These are phyloP conservation scores for Tenualosa ilisha DNA, from an alignment of 2,797 vertebrate species.

Conservation along the genomic window DNA sequence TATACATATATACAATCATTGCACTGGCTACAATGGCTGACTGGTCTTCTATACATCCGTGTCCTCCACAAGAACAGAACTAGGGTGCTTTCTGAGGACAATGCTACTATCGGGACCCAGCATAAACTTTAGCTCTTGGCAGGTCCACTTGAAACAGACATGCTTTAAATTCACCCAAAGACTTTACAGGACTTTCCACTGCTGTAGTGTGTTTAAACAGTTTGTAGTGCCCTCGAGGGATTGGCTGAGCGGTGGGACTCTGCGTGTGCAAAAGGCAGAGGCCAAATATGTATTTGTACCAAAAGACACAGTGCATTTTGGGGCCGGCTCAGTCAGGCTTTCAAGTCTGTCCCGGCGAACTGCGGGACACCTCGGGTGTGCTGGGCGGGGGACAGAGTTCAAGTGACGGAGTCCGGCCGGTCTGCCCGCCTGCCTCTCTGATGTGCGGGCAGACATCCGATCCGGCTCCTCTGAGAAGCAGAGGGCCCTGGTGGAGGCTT, in stretches of 20 bases:
- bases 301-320: background rate
- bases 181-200: conserved; percentile 19
- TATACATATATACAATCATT: background rate
- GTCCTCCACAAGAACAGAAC: background rate
- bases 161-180: conserved; percentile 8
- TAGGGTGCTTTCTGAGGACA: background rate
- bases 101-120: background rate
- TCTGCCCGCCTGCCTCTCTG: conserved; percentile 9
- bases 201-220: background rate
- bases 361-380: background rate
- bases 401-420: conserved; percentile 1
- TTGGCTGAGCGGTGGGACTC: background rate
- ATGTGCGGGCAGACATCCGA: conserved; percentile 25
- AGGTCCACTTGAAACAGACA: conserved; percentile 3
- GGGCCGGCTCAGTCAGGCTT: background rate
- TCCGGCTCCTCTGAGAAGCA: conserved; percentile 22
- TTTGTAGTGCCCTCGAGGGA: background rate
- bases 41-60: background rate
- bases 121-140: conserved; percentile 3
- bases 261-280: background rate
- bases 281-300: background rate
- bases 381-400: background rate
- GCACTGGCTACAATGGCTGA: background rate
- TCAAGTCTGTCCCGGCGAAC: background rate
- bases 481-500: conserved; percentile 17